These are phyloP conservation scores for Hemistola chrysoprasaria DNA, from an alignment of 2,888 invertebrate species.

Conservation along the genomic window DNA sequence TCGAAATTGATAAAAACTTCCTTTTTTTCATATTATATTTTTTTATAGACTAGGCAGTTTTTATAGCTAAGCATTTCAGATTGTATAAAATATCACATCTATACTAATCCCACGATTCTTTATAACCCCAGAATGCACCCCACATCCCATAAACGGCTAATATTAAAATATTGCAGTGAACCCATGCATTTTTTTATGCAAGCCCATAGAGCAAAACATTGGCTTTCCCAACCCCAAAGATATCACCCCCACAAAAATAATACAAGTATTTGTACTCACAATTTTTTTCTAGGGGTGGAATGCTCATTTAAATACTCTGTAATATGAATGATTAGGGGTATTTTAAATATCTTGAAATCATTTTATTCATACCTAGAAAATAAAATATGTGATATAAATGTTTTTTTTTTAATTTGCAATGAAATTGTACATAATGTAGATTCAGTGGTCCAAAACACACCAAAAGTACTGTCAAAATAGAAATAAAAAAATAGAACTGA, in stretches of 20 bases:
- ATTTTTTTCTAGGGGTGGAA: conserved; percentile 56
- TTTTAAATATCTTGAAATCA: background rate
- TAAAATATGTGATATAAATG: too few relatives aligned
- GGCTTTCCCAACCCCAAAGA: conserved; percentile 56
- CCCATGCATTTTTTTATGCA: conserved; percentile 75
- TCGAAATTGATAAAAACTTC: too few relatives aligned
- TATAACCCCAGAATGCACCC: conserved; percentile 55
- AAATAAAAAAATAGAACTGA: conserved; percentile 2
- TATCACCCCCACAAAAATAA: conserved; percentile 68
- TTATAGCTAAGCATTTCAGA: too few relatives aligned
- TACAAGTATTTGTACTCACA: conserved; percentile 78
- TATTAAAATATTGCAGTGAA: conserved; percentile 79
- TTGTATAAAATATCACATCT: conserved; percentile 34
- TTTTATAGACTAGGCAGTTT: too few relatives aligned
- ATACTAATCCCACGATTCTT: conserved; percentile 46
- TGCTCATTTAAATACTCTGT: conserved; percentile 59
- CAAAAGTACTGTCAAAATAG: conserved; percentile 1
- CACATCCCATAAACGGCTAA: conserved; percentile 76
- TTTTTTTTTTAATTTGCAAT: too few relatives aligned
- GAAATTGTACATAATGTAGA: too few relatives aligned
- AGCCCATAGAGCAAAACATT: conserved; percentile 70
- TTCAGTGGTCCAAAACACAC: too few relatives aligned
- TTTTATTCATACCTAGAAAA: too few relatives aligned
- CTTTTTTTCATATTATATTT: too few relatives aligned
- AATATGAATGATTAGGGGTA: conserved; percentile 37